These are phyloP conservation scores for Lycocerus yunnanus DNA, from an alignment of 2,888 invertebrate genomes.

Conservation along the genomic window DNA sequence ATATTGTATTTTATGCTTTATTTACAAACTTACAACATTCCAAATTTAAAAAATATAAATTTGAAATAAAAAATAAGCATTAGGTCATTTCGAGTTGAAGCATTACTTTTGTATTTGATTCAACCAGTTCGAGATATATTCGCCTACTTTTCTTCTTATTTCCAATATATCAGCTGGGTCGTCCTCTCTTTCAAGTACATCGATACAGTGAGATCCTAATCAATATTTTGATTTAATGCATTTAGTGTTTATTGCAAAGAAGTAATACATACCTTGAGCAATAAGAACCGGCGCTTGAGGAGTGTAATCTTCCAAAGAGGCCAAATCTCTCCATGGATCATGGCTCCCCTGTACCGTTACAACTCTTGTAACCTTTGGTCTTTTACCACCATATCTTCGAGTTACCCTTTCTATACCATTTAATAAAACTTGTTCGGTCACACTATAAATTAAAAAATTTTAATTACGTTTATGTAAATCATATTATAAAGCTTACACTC, in stretches of 20 bases:
- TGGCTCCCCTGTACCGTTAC: slow-evolving; percentile 8
- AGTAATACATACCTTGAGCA: not conserved
- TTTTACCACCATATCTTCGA: slow-evolving; percentile 12
- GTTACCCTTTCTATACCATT: slow-evolving; percentile 5
- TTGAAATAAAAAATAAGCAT: no score
- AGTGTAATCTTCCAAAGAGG: slow-evolving; percentile 2
- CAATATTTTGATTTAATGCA: not conserved
- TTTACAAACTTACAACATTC: no score
- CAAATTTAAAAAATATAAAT: no score
- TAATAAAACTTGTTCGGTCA: slow-evolving; percentile 4
- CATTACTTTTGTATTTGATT: not conserved
- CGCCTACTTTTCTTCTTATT: not conserved
- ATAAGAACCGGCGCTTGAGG: not conserved
- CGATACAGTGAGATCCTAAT: slow-evolving; percentile 6
- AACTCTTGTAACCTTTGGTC: slow-evolving; percentile 6
- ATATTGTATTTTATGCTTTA: no score
- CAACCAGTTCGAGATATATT: slow-evolving; percentile 9
- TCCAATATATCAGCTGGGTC: not conserved
- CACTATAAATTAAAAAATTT: not conserved
- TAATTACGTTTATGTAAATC: not conserved
- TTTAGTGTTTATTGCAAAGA: not conserved
- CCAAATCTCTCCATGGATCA: slow-evolving; percentile 12
- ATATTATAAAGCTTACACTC: slow-evolving; percentile 1
- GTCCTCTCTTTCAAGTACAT: not conserved
- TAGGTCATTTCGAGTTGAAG: not conserved